Evolutionary conservation across 2,113 vertebrate genomes (phyloP).

Genomic region (Malurus melanocephalus): DNA sequence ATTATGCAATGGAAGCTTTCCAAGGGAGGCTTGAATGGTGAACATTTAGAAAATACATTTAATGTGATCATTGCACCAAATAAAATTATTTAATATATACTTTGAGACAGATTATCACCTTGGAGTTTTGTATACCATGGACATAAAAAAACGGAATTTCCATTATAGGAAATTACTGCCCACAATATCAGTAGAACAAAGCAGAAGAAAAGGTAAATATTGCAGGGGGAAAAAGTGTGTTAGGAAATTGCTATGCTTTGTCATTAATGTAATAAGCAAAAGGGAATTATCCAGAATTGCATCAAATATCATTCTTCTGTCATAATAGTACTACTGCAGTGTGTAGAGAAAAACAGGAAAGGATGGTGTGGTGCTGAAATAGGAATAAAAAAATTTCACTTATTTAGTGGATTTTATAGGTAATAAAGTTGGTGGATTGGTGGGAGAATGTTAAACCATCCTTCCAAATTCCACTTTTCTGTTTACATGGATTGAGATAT

Average conservation of each 20-base stretch:
- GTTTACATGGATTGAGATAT: not conserved
- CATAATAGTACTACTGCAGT: not conserved
- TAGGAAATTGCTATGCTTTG: not conserved
- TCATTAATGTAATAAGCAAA: not conserved
- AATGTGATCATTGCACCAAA: not conserved
- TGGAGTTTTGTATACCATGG: not conserved
- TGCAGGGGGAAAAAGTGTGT: not conserved
- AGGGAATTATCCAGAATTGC: not conserved
- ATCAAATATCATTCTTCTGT: not conserved
- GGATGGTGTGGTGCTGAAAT: not conserved
- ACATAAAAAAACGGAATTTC: not conserved
- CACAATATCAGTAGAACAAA: not conserved
- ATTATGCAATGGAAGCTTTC: not conserved
- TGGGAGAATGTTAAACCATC: not conserved
- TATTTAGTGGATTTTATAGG: not conserved
- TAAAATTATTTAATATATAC: not conserved
- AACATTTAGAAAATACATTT: not conserved
- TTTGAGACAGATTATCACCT: not conserved
- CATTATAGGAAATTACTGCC: not conserved
- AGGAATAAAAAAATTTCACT: not conserved
- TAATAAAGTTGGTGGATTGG: not conserved
- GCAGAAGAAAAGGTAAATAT: not conserved
- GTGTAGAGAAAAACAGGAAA: not conserved
- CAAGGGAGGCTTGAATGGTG: accelerated
- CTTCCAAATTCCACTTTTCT: not conserved